Conservation (phyloP, 2,888 invertebrate genomes). For the Oscheius sp. region DNA sequence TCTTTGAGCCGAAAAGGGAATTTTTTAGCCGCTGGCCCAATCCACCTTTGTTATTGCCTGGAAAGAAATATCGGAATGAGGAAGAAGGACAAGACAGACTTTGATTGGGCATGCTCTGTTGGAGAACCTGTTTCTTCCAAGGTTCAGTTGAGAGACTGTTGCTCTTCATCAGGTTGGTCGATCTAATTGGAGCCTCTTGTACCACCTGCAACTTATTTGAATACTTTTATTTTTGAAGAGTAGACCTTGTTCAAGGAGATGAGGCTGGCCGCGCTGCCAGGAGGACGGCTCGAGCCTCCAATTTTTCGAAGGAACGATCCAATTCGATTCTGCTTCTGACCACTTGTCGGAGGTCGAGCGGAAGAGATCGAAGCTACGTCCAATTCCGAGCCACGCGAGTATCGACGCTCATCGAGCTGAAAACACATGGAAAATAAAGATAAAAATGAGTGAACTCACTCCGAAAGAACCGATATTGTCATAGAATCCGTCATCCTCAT, state of each 20-base stretch:
- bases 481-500: constrained; percentile 70
- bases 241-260: constrained; percentile 68
- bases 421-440: not conserved
- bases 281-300: constrained; percentile 58
- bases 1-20: constrained; percentile 70
- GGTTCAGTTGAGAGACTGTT: constrained; percentile 70
- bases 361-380: constrained; percentile 63
- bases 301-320: constrained; percentile 69
- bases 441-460: constrained; percentile 39
- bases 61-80: not conserved
- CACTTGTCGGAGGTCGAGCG: constrained; percentile 57
- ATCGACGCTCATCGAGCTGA: constrained; percentile 62
- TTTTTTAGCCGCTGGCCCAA: constrained; percentile 70
- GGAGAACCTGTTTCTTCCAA: constrained; percentile 65
- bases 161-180: constrained; percentile 65
- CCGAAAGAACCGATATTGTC: constrained; percentile 64
- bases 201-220: constrained; percentile 40
- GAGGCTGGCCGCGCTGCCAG: constrained; percentile 64
- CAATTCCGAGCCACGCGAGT: constrained; percentile 60
- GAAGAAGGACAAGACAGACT: not conserved
- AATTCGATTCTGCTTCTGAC: constrained; percentile 58
- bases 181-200: constrained; percentile 52
- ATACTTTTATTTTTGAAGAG: too few species aligned
- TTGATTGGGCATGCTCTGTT: constrained; percentile 37
- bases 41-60: constrained; percentile 52